Evolutionary conservation across 2,113 vertebrate genomes (phyloP).

Genomic region (Paramormyrops kingsleyae): DNA sequence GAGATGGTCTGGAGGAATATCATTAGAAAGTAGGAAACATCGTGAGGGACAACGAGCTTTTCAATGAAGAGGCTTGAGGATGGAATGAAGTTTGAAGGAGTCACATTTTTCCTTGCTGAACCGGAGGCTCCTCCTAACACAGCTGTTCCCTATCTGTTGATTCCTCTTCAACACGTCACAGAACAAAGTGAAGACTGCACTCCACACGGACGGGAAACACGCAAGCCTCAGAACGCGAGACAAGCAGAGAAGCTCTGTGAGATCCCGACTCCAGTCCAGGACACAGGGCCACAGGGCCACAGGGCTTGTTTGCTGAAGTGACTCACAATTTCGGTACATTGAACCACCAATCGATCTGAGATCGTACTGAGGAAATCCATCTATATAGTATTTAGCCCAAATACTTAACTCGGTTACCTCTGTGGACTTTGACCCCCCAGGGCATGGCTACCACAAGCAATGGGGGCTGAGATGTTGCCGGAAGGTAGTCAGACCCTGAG

Average conservation of each 20-base stretch:
- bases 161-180: constrained; percentile 24
- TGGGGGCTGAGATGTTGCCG: background rate
- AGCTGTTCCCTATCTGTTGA: constrained; percentile 58
- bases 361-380: background rate
- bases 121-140: constrained; percentile 33
- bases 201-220: background rate
- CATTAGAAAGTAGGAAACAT: background rate
- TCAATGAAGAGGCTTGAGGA: background rate
- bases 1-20: background rate
- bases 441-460: background rate
- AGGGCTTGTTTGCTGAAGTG: background rate
- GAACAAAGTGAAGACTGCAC: background rate
- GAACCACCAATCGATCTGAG: background rate
- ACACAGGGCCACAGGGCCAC: too few species aligned
- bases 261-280: background rate
- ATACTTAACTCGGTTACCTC: background rate
- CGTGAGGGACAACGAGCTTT: background rate
- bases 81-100: background rate
- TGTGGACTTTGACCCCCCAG: background rate
- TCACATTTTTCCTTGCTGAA: background rate
- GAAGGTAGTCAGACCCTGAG: background rate
- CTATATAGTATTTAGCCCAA: background rate
- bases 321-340: background rate
- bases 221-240: background rate
- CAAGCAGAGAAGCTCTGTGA: background rate